Conservation (phyloP, 2,797 vertebrate genomes). For the Lophius americanus region DNA sequence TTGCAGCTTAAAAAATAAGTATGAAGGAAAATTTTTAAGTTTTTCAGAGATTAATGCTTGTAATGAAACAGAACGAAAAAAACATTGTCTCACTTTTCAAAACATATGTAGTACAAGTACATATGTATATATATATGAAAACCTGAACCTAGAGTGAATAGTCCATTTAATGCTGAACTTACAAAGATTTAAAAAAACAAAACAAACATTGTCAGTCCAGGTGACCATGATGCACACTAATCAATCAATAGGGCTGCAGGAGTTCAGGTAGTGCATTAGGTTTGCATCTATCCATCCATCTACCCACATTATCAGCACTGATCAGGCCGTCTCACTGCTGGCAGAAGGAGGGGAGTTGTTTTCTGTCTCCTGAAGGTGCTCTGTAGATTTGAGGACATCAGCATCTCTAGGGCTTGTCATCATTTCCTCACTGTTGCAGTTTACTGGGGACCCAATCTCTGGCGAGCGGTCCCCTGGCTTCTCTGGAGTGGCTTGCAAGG, state of each 20-base stretch:
- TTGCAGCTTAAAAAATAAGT: slow-evolving; percentile 33
- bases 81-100: slow-evolving; percentile 23
- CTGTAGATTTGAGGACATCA: slow-evolving; percentile 80
- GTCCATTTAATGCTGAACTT: slow-evolving; percentile 18
- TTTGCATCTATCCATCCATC: slow-evolving; percentile 1
- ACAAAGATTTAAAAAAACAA: slow-evolving; percentile 26
- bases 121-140: slow-evolving; percentile 14
- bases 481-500: slow-evolving; percentile 78
- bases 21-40: too few relatives aligned
- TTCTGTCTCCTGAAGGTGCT: slow-evolving; percentile 72
- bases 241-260: neutral
- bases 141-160: slow-evolving; percentile 13
- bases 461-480: slow-evolving; percentile 83
- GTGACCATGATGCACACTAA: slow-evolving; percentile 46
- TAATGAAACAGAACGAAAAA: slow-evolving; percentile 18
- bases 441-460: slow-evolving; percentile 83
- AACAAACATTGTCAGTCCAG: slow-evolving; percentile 25
- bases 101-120: slow-evolving; percentile 18
- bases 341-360: slow-evolving; percentile 75
- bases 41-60: slow-evolving; percentile 14
- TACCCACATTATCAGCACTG: neutral
- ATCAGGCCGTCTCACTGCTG: slow-evolving; percentile 73
- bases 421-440: slow-evolving; percentile 85
- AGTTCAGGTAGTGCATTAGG: neutral
- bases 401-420: slow-evolving; percentile 84